Evolutionary conservation across 1,140 invertebrate genomes (phyloP).

Genomic region (Neodiprion virginianus): DNA sequence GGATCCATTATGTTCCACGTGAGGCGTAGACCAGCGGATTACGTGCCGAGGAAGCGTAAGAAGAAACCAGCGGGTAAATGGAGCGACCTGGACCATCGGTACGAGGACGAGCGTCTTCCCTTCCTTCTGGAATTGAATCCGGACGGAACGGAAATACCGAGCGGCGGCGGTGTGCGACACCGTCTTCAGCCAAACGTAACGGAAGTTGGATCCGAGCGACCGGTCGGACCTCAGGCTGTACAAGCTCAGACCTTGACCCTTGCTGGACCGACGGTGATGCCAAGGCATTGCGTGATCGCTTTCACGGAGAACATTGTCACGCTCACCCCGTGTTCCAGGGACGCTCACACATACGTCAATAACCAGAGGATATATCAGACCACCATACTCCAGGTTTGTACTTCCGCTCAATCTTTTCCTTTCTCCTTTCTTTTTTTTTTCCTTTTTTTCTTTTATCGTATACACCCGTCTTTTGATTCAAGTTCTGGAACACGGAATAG

Average conservation of each 20-base stretch:
- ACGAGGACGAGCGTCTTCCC: conserved; percentile 67
- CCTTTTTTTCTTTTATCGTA: background rate
- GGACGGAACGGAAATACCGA: conserved; percentile 71
- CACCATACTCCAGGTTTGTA: conserved; percentile 82
- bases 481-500: too few species aligned
- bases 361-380: conserved; percentile 91
- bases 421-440: background rate
- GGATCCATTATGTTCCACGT: conserved; percentile 96
- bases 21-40: conserved; percentile 85
- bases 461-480: background rate
- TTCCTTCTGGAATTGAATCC: conserved; percentile 70
- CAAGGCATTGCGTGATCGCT: conserved; percentile 92
- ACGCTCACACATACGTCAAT: conserved; percentile 94
- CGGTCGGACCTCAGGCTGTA: conserved; percentile 59
- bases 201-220: conserved; percentile 74
- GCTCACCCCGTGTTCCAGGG: conserved; percentile 89
- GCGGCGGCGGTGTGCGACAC: conserved; percentile 64
- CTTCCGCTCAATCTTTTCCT: conserved; percentile 20
- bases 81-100: conserved; percentile 60
- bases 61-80: conserved; percentile 79
- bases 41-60: conserved; percentile 87
- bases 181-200: conserved; percentile 74
- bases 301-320: conserved; percentile 88
- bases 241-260: conserved; percentile 61
- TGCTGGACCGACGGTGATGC: conserved; percentile 84